Evolutionary conservation across 2,113 vertebrate genomes (phyloP).

Genomic region (Pedetes capensis): DNA sequence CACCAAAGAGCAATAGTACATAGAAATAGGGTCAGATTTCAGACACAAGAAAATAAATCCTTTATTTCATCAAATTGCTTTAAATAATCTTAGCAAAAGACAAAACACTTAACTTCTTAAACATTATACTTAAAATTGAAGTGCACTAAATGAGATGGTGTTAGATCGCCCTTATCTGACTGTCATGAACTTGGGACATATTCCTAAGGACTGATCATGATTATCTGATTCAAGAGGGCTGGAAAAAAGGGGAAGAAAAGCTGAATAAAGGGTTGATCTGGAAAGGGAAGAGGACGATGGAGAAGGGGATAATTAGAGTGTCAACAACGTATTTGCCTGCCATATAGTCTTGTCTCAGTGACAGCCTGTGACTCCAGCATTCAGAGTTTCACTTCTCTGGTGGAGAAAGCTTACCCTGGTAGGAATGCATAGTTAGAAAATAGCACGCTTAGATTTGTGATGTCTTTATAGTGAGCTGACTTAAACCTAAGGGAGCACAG

Average conservation of each 20-base stretch:
- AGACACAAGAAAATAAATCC: constrained; percentile 33
- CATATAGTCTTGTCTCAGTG: not conserved
- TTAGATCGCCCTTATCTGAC: not conserved
- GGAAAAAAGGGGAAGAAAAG: not conserved
- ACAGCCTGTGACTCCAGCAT: not conserved
- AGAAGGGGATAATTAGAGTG: not conserved
- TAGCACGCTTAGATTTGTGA: constrained; percentile 60
- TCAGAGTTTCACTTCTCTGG: constrained; percentile 40
- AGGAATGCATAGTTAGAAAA: constrained; percentile 52
- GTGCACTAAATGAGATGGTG: not conserved
- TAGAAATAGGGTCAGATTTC: constrained; percentile 11
- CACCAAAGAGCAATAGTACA: not conserved
- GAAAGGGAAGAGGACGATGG: not conserved
- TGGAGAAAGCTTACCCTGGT: constrained; percentile 52
- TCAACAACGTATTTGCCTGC: not conserved
- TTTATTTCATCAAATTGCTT: constrained; percentile 2
- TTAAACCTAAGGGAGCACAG: constrained; percentile 47
- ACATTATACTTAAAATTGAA: constrained; percentile 20
- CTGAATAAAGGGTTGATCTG: not conserved
- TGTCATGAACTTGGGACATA: not conserved
- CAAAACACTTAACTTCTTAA: not conserved
- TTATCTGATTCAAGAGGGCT: not conserved
- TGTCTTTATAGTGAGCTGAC: constrained; percentile 64
- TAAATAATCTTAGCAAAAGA: constrained; percentile 14
- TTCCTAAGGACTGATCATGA: not conserved